Evolutionary conservation across 2,888 invertebrate genomes (phyloP), one percentile per base, ranked within the genome.

Genomic region (Meteorus colon): DNA sequence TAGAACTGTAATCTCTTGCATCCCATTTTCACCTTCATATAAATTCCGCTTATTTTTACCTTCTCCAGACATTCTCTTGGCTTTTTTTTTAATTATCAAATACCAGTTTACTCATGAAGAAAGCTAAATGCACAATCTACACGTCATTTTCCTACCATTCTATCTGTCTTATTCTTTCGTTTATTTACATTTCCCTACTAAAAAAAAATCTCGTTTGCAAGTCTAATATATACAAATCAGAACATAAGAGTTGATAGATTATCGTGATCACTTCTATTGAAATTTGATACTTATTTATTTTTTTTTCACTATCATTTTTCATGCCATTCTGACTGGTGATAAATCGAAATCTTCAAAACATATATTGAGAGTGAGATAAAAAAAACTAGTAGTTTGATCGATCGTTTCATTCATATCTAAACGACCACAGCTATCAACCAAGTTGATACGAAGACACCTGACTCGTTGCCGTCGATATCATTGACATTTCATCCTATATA

Each of bases 381-480:
- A 24, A 24, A 29, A 27, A 62, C 59, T 60, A 10, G 14, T 34
- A 51, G 12, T 8, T 29, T 51, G 68, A 69, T 69, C 68, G 68
- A 69, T 69, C 68, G 68, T 16, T 29, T 31, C 12, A 12, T 31
- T n/a, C n/a, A 3, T n/a, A n/a, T 55, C 31, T 2, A 69, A 69
- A 55, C 69, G n/a, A 59, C 68, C 24, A 45, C 51, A 51, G 19
- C 55, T 69, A 69, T 59, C 69, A 27, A 14, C 55, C 51, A 69
- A 69, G 69, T 59, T 59, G 69, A 34, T 69, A 69, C 55, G 59
- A 34, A 29, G 34, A 55, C 59, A 59, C 59, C 69, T 69, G 69
- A 59, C 69, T 69, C 55, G n/a, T 27, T 16, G 34, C 27, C 48
- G n/a, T 55, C 24, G 19, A n/a, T 6, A 19, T 55, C 19, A 8